Base-by-base conservation (phyloP, 2,113 vertebrate species). In the Rhombomys opimus region DNA sequence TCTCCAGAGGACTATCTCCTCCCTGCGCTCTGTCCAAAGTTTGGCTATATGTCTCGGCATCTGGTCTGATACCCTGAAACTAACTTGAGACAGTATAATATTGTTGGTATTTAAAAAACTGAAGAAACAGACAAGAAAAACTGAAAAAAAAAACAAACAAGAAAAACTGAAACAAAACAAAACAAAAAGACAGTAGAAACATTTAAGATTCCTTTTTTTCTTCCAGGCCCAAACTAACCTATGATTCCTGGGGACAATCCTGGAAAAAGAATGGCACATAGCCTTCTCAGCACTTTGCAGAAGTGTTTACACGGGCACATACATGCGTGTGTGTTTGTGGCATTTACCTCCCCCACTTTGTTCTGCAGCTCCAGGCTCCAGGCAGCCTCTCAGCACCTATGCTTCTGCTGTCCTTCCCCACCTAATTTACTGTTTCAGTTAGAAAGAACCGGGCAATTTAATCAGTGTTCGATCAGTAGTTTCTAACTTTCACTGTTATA, bases 61-160 rank as follows among this genome's bases (percentile, higher is more conserved):
- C 46, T 46, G 46, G 46, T 46, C 46, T 5, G 46, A 46, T 46
- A 46, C 46, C 46, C 46, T 46, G 46, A 46, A 46, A 22, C 14
- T 78, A 87, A 85, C 38, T 95, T 22, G 70, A 63, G 80, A 78
- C 70, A 86, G 32, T 18, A 54, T 18, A 87, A 50, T 32, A 72
- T 22, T 72, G 4, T 84, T 80, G 95, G 63, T 75, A 68, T 67
- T 9, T 27, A 77, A 95, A 41, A 46, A 46, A 46, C 46, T 46
- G 46, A 46, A 46, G 46, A 46, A 46, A 46, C 46, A 46, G 46
- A 46, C 46, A 46, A 46, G 46, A 46, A 46, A 46, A 68, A 87
- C 72, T 63, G 20, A 68, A 32, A 20, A 75, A 80, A 65, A 52
- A 63, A 1, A 72, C 87, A 41, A 41, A 41, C 41, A 41, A 41